Base-by-base conservation (phyloP, 2,113 vertebrate genomes). In the Octodon degus region DNA sequence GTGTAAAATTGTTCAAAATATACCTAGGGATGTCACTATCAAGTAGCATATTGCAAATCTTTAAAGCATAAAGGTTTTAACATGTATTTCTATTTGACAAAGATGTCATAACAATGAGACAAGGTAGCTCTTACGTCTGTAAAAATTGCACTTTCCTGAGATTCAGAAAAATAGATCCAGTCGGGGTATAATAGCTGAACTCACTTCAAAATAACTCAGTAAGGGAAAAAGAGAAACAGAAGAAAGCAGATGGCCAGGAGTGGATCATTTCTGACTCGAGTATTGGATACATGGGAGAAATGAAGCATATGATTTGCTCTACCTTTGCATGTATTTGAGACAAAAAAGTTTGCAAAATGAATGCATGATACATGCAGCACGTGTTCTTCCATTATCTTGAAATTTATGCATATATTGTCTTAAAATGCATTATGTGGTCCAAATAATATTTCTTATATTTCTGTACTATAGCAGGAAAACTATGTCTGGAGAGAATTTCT, bases 21-120 rank as follows among this genome's bases (percentile, higher is more conserved):
- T 13, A 62, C 4, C 86, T 77, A 63, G 90, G 34, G 92, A 58
- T 82, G 53, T 84, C 91, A 83, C 9, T 80, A 17, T 63, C 43
- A 68, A 86, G 43, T 81, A 91, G 5, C 32, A 76, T 88, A 50
- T 65, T 55, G 6, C 60, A 68, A 85, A 68, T 55, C 83, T 91
- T 63, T 74, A 93, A 89, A 86, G 72, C 37, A 62, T n/a, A 68
- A 92, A 53, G 14, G 37, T 74, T 72, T 94, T 72, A 65, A 89
- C 89, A 12, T 47, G 17, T 70, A 68, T 86, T 4, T n/a, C n/a
- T 79, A 2, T 43, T 95, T 84, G 43, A 62, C 47, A 88, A 82
- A 58, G 22, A 85, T 43, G 10, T 7, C 37, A 16, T 84, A 40
- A 74, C 34, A 80, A 80, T 83, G 17, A n/a, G 30, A 72, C 24